Conservation (phyloP, 2,113 vertebrate genomes). For the Phaethornis superciliosus region DNA sequence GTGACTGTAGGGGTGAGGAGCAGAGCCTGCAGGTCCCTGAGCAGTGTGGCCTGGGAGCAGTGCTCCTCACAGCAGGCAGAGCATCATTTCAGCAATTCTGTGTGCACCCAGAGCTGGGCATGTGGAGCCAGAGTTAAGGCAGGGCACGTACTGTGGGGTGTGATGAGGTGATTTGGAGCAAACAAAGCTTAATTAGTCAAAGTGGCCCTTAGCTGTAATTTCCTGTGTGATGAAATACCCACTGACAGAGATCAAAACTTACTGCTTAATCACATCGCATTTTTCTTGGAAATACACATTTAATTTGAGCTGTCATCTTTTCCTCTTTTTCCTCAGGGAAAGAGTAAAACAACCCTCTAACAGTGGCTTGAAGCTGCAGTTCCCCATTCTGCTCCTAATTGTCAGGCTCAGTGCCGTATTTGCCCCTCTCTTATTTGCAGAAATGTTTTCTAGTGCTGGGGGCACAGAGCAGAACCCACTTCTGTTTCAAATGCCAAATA, state of each 20-base stretch:
- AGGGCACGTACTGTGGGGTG: not conserved
- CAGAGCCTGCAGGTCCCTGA: not conserved
- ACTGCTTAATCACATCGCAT: not conserved
- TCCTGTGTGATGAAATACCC: constrained; percentile 24
- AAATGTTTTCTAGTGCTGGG: not conserved
- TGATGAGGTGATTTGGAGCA: not conserved
- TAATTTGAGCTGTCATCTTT: not conserved
- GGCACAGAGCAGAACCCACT: not conserved
- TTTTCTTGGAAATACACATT: constrained; percentile 12
- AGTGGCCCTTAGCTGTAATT: constrained; percentile 18
- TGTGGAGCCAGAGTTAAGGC: not conserved
- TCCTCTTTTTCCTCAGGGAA: not conserved
- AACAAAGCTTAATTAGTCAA: not conserved
- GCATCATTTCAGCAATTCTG: accelerated
- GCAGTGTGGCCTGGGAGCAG: not conserved
- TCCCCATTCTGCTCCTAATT: not conserved
- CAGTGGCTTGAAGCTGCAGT: not conserved
- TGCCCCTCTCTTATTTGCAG: not conserved
- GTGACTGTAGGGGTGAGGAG: accelerated
- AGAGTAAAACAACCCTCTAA: not conserved
- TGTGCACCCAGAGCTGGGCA: not conserved
- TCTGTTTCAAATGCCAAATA: not conserved
- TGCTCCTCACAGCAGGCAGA: accelerated
- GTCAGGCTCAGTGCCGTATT: not conserved
- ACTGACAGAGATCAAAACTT: not conserved